Conservation (phyloP, 2,113 vertebrate species). For the Phainopepla nitens region DNA sequence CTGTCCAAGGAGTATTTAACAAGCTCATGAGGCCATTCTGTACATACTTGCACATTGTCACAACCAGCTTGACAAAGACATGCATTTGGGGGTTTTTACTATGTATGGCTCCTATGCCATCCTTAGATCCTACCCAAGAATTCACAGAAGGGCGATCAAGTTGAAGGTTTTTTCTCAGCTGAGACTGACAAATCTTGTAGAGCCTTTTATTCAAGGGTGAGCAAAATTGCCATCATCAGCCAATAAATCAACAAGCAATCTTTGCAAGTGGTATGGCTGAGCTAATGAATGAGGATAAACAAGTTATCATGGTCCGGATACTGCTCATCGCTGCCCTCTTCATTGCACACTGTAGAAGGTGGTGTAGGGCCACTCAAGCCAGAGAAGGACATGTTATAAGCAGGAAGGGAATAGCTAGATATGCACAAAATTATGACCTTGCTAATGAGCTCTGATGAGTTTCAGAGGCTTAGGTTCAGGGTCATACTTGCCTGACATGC, state of each 20-base stretch:
- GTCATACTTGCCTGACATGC: background rate
- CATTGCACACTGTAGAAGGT: background rate
- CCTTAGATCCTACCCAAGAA: background rate
- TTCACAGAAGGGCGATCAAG: background rate
- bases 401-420: background rate
- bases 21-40: background rate
- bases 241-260: background rate
- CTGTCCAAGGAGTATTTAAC: background rate
- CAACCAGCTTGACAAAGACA: background rate
- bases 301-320: background rate
- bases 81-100: background rate
- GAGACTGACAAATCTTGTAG: background rate
- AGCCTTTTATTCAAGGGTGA: background rate
- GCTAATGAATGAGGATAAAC: background rate
- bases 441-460: background rate
- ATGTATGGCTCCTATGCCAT: background rate
- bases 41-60: background rate
- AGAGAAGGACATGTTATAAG: background rate
- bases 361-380: background rate
- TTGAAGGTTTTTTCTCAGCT: background rate
- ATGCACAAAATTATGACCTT: background rate
- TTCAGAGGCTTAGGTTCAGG: background rate
- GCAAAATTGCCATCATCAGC: background rate
- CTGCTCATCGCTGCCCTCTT: background rate
- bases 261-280: background rate